phyloP scores from a whole-genome alignment of 2,797 vertebrate genomes.

The Anas flavirostris region DNA sequence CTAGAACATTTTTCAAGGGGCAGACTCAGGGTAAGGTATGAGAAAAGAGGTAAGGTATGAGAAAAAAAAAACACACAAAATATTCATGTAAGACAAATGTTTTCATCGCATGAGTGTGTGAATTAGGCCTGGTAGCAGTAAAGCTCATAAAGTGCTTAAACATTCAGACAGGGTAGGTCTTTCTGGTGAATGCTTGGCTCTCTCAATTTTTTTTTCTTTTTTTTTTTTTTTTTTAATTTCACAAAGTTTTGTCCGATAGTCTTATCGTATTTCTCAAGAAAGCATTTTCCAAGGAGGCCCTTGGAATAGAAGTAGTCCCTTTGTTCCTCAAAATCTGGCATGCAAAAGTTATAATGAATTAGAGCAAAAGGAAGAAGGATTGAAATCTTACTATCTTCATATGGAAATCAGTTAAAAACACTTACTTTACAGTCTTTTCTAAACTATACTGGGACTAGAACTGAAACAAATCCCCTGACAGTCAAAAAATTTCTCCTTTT shows the following conservation, averaged over 20 bases:
- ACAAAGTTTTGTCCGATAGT: not conserved
- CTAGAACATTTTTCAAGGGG: not conserved
- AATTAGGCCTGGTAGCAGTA: not conserved
- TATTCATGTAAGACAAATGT: not conserved
- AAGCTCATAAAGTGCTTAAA: not conserved
- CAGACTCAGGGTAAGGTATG: not conserved
- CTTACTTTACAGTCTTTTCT: not conserved
- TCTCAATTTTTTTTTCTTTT: not conserved
- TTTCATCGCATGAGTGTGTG: not conserved
- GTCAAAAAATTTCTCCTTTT: not conserved
- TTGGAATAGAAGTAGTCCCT: not conserved
- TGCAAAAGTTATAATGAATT: not conserved
- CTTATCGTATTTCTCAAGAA: fast-evolving
- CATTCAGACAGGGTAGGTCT: not conserved
- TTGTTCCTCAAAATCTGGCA: fast-evolving
- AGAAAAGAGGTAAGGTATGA: not conserved
- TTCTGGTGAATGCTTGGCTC: not conserved
- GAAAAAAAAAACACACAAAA: not conserved
- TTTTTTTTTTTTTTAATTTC: not conserved
- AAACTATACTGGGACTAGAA: not conserved
- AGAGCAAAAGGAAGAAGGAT: not conserved
- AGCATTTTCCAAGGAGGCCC: not conserved
- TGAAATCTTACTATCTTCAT: not conserved
- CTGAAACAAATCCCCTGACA: not conserved
- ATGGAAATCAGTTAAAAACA: not conserved